These are phyloP conservation scores for Paedocypris micromegethes DNA, from an alignment of 2,797 vertebrate genomes.

Conservation along the genomic window DNA sequence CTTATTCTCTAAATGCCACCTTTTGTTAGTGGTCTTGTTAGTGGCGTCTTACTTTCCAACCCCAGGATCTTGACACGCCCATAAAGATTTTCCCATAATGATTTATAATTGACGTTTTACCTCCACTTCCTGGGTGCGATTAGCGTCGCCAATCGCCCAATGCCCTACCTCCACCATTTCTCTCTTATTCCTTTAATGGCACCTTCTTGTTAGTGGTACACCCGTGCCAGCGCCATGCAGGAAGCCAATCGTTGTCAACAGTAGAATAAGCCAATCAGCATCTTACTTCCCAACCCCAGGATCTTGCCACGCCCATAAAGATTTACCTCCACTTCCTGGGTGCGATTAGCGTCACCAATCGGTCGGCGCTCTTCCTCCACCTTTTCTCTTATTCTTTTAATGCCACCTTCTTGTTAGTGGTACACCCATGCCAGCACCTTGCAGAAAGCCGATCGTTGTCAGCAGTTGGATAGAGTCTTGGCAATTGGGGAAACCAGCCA, in stretches of 20 bases:
- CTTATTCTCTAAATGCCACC: background rate
- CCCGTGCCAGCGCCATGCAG: constrained; percentile 15
- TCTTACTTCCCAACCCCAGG: too few species aligned
- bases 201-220: constrained; percentile 55
- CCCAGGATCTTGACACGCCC: constrained; percentile 30
- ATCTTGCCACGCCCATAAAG: too few species aligned
- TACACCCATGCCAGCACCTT: constrained; percentile 52
- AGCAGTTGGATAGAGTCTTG: constrained; percentile 56
- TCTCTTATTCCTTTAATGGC: background rate
- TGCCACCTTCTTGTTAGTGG: constrained; percentile 69
- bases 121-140: constrained; percentile 37
- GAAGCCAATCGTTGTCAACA: constrained; percentile 53
- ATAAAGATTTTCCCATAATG: constrained; percentile 31
- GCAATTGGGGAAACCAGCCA: constrained; percentile 62
- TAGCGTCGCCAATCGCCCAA: constrained; percentile 37
- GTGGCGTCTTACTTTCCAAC: background rate
- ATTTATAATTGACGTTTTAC: constrained; percentile 27
- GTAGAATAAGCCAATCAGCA: constrained; percentile 32
- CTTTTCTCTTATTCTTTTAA: constrained; percentile 41
- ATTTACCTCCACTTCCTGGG: too few species aligned
- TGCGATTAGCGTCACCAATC: too few species aligned
- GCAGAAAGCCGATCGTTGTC: constrained; percentile 61
- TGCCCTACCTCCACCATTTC: constrained; percentile 55
- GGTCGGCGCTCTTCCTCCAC: constrained; percentile 37
- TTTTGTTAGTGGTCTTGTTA: background rate